Evolutionary conservation across 1,140 invertebrate genomes (phyloP).

Genomic region (Sarcophaga bullata): DNA sequence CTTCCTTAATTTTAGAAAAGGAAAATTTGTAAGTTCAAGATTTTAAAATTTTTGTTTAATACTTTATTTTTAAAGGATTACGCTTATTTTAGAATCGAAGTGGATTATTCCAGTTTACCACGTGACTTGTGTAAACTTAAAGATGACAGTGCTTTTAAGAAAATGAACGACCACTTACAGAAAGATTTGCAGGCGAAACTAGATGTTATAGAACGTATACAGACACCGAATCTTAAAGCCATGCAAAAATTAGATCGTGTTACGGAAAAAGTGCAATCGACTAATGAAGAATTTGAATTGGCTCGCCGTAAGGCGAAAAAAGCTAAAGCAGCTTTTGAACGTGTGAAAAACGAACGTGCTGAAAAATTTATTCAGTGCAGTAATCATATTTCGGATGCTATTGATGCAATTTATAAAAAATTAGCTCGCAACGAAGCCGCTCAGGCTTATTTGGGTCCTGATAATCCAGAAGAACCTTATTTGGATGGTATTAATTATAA

Average conservation of each 20-base stretch:
- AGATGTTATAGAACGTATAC: conserved; percentile 91
- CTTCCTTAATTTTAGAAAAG: conserved; percentile 52
- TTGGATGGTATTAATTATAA: conserved; percentile 98
- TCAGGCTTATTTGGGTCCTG: conserved; percentile 96
- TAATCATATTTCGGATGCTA: conserved; percentile 95
- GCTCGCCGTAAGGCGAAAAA: conserved; percentile 93
- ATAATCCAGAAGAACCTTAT: conserved; percentile 99
- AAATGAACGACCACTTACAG: conserved; percentile 82
- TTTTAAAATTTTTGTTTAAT: background rate
- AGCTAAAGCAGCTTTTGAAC: conserved; percentile 94
- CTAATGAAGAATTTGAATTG: conserved; percentile 96
- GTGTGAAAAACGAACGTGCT: conserved; percentile 92
- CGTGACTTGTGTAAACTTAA: conserved; percentile 89
- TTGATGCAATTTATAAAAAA: conserved; percentile 98
- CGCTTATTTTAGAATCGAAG: conserved; percentile 75
- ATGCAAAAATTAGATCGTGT: conserved; percentile 94
- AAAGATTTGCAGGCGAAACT: conserved; percentile 88
- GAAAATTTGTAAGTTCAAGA: conserved; percentile 53
- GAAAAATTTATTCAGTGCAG: conserved; percentile 97
- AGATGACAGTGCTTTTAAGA: conserved; percentile 89
- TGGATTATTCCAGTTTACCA: conserved; percentile 85
- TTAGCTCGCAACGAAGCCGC: conserved; percentile 97
- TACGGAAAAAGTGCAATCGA: conserved; percentile 92
- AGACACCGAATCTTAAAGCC: conserved; percentile 97
- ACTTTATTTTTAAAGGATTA: background rate